Conservation (phyloP, 2,888 invertebrate genomes). For the Dynastes tityus region DNA sequence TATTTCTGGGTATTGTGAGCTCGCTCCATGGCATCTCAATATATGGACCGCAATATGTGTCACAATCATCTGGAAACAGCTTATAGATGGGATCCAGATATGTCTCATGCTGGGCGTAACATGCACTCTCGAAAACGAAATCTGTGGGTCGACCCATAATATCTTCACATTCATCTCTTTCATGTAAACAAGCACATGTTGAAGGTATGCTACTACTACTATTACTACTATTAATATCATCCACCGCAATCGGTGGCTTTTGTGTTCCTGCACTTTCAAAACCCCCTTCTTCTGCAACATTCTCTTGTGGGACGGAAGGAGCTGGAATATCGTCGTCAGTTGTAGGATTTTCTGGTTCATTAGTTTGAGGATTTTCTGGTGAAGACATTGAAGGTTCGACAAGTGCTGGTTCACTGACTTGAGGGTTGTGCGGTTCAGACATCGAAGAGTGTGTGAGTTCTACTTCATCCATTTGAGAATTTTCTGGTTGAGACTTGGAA, state of each 20-base stretch:
- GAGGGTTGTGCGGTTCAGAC: too few relatives aligned
- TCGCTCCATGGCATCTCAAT: conserved; percentile 58
- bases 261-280: neutral
- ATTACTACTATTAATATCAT: conserved; percentile 3
- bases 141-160: conserved; percentile 20
- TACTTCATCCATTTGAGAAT: too few relatives aligned
- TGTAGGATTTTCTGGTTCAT: too few relatives aligned
- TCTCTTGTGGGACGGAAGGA: too few relatives aligned
- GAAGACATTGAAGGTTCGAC: too few relatives aligned
- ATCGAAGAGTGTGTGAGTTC: too few relatives aligned
- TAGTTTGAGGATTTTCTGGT: too few relatives aligned
- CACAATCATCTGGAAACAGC: conserved; percentile 49
- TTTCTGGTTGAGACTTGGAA: too few relatives aligned
- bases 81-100: conserved; percentile 54
- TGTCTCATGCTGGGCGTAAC: conserved; percentile 48
- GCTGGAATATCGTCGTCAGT: too few relatives aligned
- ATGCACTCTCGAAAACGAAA: conserved; percentile 37
- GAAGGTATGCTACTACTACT: conserved; percentile 36
- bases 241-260: neutral
- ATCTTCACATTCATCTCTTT: conserved; percentile 14
- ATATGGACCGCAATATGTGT: conserved; percentile 50
- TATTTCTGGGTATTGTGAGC: conserved; percentile 53
- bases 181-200: conserved; percentile 1
- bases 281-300: neutral
- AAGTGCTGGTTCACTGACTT: too few relatives aligned